These are phyloP conservation scores for Synergus laeviventris DNA, from an alignment of 2,888 invertebrate genomes.

Conservation along the genomic window DNA sequence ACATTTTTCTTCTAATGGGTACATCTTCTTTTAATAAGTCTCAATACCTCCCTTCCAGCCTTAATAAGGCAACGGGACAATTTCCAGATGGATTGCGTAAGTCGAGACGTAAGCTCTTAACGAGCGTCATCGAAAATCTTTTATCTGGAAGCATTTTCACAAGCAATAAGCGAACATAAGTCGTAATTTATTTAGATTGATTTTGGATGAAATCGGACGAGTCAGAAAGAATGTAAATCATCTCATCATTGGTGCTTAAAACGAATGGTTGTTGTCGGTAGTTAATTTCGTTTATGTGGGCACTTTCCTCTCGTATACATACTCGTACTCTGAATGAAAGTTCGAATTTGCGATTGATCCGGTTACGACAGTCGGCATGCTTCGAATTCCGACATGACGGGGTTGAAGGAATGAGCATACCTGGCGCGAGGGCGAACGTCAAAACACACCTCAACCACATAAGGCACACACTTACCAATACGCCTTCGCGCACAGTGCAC, in stretches of 20 bases:
- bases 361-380: slow-evolving; percentile 59
- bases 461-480: slow-evolving; percentile 3
- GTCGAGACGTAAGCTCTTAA: background rate
- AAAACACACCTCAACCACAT: slow-evolving; percentile 70
- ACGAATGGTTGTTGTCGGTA: slow-evolving; percentile 17
- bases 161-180: background rate
- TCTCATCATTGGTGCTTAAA: slow-evolving; percentile 10
- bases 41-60: background rate
- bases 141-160: background rate
- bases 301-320: slow-evolving; percentile 16
- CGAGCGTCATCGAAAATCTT: background rate
- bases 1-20: too few relatives aligned
- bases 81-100: background rate
- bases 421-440: slow-evolving; percentile 72
- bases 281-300: slow-evolving; percentile 23
- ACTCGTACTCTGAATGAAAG: slow-evolving; percentile 29
- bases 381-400: slow-evolving; percentile 65
- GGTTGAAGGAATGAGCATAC: slow-evolving; percentile 61
- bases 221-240: slow-evolving; percentile 31
- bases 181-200: slow-evolving; percentile 21
- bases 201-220: slow-evolving; percentile 12
- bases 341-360: slow-evolving; percentile 52
- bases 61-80: slow-evolving; percentile 11
- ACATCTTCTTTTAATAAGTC: background rate
- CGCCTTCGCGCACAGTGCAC: too few relatives aligned